Conservation (phyloP, 1,140 invertebrate genomes). For the Glomeris maerens region DNA sequence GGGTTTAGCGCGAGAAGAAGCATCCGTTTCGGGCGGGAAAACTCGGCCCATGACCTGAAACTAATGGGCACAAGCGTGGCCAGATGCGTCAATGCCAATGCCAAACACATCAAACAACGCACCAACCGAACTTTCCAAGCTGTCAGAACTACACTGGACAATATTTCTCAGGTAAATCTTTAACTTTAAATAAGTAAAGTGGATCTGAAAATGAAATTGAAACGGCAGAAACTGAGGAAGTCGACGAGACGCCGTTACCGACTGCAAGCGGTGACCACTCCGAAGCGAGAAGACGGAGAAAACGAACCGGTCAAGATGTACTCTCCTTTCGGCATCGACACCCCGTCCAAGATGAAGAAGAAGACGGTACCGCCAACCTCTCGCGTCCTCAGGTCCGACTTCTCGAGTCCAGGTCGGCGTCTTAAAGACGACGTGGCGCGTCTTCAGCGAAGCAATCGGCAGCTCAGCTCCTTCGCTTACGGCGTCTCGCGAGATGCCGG, state of each 20-base stretch:
- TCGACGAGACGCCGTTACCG: conserved; percentile 42
- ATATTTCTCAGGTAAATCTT: conserved; percentile 39
- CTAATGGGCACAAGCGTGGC: no score
- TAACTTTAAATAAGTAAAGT: conserved; percentile 17
- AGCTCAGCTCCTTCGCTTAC: background rate
- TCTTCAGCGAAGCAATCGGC: background rate
- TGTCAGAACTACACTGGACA: conserved; percentile 39
- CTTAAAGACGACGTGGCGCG: background rate
- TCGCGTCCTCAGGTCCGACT: background rate
- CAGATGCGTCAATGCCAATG: no score
- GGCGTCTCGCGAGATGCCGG: no score
- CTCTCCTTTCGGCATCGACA: conserved; percentile 47
- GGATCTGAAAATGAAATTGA: conserved; percentile 4
- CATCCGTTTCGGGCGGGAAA: no score
- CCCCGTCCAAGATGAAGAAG: conserved; percentile 26
- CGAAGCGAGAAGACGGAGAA: conserved; percentile 28
- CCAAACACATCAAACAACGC: conserved; percentile 32
- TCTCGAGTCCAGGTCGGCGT: background rate
- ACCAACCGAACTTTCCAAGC: conserved; percentile 42
- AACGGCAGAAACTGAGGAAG: conserved; percentile 37
- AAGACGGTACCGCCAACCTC: background rate
- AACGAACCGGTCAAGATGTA: conserved; percentile 43
- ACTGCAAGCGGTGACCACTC: conserved; percentile 38
- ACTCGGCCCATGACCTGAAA: no score
- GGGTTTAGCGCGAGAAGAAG: no score